Percentiles rank a stretch among this genome's conserved stretches.
phyloP scores from a whole-genome alignment of 2,113 vertebrate genomes.

The Salvelinus namaycush region DNA sequence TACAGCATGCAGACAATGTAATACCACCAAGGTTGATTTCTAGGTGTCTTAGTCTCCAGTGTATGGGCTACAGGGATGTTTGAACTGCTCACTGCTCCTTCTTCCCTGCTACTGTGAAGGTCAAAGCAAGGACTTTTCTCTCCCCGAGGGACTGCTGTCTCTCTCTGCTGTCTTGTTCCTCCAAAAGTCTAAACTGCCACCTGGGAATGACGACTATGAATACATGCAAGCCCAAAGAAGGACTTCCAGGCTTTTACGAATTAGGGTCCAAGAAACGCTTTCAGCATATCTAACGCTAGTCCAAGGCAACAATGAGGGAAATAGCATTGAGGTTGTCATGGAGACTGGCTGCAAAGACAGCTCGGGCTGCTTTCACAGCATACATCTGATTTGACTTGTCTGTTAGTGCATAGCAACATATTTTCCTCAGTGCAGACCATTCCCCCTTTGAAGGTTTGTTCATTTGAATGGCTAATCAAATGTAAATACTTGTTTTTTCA shows the following conservation, averaged over 20 bases:
- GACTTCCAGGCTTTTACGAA: constrained; percentile 44
- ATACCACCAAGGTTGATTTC: neutral
- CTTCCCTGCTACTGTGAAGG: constrained; percentile 32
- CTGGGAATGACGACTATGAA: neutral
- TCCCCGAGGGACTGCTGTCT: constrained; percentile 7
- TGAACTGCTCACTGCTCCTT: neutral
- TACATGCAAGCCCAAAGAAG: neutral
- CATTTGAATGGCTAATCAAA: too few relatives aligned
- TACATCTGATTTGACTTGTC: constrained; percentile 76
- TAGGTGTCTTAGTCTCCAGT: neutral
- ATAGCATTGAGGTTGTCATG: constrained; percentile 76
- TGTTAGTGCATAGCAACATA: constrained; percentile 76
- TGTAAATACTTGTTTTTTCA: too few relatives aligned
- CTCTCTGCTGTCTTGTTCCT: constrained; percentile 42
- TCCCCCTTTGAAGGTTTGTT: neutral
- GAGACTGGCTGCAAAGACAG: constrained; percentile 73
- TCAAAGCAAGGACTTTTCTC: constrained; percentile 49
- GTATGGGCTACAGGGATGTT: neutral
- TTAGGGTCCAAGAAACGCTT: constrained; percentile 51
- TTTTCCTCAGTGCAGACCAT: constrained; percentile 31
- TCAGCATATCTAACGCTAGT: constrained; percentile 58
- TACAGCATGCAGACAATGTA: too few relatives aligned
- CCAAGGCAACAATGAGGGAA: constrained; percentile 67
- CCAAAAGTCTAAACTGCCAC: constrained; percentile 18
- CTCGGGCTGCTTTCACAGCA: constrained; percentile 71